Conservation (phyloP, 2,888 invertebrate species). For the Nemurella pictetii region DNA sequence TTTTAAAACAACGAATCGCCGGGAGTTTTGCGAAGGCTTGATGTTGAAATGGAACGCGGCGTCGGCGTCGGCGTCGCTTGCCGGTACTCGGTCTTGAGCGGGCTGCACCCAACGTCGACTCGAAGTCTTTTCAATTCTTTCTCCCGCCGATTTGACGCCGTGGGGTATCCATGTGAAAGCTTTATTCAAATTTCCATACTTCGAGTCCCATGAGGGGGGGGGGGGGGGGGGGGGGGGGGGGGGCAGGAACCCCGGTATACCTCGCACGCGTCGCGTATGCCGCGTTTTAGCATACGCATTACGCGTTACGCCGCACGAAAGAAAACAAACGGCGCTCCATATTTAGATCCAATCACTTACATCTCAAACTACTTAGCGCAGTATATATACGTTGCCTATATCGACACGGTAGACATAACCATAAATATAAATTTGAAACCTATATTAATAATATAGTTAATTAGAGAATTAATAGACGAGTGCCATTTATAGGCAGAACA, state of each 20-base stretch:
- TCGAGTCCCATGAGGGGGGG: background rate
- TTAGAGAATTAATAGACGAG: background rate
- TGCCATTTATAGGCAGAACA: background rate
- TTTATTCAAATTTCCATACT: background rate
- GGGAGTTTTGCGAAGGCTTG: too few species aligned
- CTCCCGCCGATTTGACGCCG: background rate
- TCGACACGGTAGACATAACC: too few species aligned
- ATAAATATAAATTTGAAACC: too few species aligned
- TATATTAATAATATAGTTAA: background rate
- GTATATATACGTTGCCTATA: background rate
- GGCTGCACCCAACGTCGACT: too few species aligned
- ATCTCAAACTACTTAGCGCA: background rate
- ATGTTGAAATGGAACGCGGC: background rate
- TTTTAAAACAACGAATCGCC: background rate
- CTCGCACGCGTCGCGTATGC: background rate
- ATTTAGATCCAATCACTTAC: background rate
- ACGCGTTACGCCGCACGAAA: background rate
- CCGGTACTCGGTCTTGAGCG: background rate
- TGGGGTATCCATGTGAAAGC: background rate
- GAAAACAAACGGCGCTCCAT: background rate
- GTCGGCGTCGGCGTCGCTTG: background rate
- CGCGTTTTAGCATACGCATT: too few species aligned
- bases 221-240: background rate
- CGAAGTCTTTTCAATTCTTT: too few species aligned
- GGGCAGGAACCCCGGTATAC: too few species aligned